Evolutionary conservation across 1,140 invertebrate species (phyloP).

Genomic region (Atta colombica): DNA sequence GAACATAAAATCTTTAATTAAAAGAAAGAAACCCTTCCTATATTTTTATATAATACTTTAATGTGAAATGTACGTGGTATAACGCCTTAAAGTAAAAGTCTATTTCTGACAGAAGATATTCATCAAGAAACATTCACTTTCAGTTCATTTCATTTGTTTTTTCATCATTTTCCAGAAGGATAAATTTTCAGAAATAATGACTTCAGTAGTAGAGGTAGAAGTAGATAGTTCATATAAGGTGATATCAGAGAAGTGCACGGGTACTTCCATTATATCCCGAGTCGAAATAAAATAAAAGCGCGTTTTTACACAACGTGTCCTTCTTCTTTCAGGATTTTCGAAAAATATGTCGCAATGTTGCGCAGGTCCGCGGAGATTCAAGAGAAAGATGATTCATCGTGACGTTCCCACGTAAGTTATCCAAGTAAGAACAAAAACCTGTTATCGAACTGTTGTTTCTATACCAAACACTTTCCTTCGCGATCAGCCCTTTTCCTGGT

Average conservation of each 20-base stretch:
- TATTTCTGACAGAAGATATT: background rate
- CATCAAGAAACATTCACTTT: background rate
- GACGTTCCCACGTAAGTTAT: slow-evolving; percentile 15
- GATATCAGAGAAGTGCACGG: slow-evolving; percentile 6
- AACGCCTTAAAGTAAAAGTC: background rate
- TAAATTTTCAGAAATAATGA: slow-evolving; percentile 9
- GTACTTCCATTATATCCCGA: slow-evolving; percentile 17
- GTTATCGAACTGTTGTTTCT: slow-evolving; percentile 36
- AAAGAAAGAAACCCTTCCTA: background rate
- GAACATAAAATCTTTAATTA: background rate
- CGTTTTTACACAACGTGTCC: background rate
- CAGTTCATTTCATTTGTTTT: background rate
- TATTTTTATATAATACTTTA: background rate
- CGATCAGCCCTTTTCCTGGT: background rate
- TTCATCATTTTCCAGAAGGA: background rate
- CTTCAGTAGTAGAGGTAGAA: background rate
- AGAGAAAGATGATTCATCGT: background rate
- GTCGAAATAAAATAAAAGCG: slow-evolving; percentile 31
- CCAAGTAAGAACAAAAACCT: slow-evolving; percentile 7
- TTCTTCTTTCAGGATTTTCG: background rate
- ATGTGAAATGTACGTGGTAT: background rate
- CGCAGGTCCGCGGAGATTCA: background rate
- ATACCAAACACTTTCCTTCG: background rate
- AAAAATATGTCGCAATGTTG: background rate
- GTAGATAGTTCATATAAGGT: background rate